A percentile compares a stretch with the other conserved stretches of the same genome.
These are phyloP conservation scores for Stegana nigrithorax DNA, from an alignment of 2,888 invertebrate species.

Conservation along the genomic window DNA sequence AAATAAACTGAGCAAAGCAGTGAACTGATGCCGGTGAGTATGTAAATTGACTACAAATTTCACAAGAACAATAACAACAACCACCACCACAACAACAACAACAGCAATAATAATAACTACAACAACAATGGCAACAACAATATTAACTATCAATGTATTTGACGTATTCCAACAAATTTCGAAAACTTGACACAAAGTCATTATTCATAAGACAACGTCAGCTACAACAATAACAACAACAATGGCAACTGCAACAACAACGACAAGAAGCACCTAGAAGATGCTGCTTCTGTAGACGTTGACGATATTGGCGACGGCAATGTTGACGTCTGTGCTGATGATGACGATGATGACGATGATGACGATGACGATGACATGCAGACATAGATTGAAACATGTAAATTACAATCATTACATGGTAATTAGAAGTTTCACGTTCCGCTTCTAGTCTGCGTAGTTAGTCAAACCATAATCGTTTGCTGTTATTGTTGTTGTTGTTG, in stretches of 20 bases:
- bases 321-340: background rate
- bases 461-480: too few species aligned
- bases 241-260: background rate
- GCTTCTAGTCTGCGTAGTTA: background rate
- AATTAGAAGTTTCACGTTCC: conserved; percentile 48
- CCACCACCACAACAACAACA: conserved; percentile 10
- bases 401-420: conserved; percentile 52
- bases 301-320: background rate
- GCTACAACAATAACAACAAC: background rate
- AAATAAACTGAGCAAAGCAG: conserved; percentile 29
- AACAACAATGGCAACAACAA: conserved; percentile 17
- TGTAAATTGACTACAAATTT: too few species aligned
- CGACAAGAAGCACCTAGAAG: background rate
- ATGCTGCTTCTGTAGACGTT: conserved; percentile 6
- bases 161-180: conserved; percentile 28
- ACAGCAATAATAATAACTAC: conserved; percentile 31
- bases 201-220: conserved; percentile 45
- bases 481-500: background rate
- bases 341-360: conserved; percentile 9
- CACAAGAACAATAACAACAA: conserved; percentile 10
- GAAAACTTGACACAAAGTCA: conserved; percentile 42
- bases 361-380: conserved; percentile 3
- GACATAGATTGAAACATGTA: conserved; percentile 38
- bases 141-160: conserved; percentile 11
- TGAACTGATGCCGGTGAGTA: too few species aligned